These are phyloP conservation scores for Dinocampus coccinellae DNA, from an alignment of 2,888 invertebrate species.

Conservation along the genomic window DNA sequence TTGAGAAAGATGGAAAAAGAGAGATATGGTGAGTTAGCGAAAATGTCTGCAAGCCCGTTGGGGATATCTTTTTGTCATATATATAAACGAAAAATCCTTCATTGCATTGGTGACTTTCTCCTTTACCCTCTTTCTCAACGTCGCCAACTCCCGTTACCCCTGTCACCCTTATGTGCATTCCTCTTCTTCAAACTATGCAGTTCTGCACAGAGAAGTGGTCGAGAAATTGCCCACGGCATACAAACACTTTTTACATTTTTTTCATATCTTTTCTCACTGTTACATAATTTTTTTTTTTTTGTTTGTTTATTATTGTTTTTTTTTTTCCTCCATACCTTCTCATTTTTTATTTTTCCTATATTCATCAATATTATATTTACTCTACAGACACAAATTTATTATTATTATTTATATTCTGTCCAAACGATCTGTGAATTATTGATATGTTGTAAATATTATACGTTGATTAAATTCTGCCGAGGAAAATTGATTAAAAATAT, in stretches of 20 bases:
- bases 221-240: not conserved
- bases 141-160: no score
- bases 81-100: constrained; percentile 14
- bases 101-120: not conserved
- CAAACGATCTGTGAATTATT: not conserved
- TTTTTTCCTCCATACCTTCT: no score
- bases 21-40: constrained; percentile 17
- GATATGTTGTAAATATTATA: not conserved
- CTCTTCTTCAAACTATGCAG: not conserved
- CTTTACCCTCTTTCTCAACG: no score
- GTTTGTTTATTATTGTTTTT: no score
- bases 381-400: no score
- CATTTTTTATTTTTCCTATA: not conserved
- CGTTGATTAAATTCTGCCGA: not conserved
- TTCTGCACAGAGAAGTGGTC: not conserved
- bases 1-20: no score
- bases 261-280: no score
- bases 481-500: not conserved
- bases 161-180: not conserved
- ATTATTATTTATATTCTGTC: no score
- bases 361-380: no score
- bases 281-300: no score
- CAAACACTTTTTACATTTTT: not conserved
- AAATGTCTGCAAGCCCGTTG: constrained; percentile 13
- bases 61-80: constrained; percentile 17